Evolutionary conservation across 2,113 vertebrate species (phyloP).

Genomic region (Gopherus flavomarginatus): DNA sequence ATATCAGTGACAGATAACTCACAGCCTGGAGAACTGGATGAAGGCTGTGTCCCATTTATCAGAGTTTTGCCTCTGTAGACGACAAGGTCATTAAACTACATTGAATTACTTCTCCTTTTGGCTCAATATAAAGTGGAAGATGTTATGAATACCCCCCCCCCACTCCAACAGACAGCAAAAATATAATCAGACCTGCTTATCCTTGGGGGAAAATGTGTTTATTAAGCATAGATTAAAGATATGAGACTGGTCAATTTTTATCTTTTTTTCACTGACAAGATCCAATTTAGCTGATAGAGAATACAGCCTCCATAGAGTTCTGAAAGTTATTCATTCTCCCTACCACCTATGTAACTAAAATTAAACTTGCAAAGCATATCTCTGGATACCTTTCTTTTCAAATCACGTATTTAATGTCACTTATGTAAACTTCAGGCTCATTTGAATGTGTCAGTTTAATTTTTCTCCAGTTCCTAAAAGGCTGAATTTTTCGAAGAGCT

Average conservation of each 20-base stretch:
- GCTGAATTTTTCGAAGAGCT: not conserved
- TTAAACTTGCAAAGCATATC: conserved; percentile 6
- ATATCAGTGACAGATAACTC: not conserved
- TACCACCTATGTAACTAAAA: not conserved
- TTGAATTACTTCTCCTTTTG: not conserved
- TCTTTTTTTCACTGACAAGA: conserved; percentile 22
- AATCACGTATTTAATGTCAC: not conserved
- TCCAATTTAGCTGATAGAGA: conserved; percentile 65
- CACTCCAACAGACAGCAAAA: not conserved
- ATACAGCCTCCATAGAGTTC: conserved; percentile 43
- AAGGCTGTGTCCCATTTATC: not conserved
- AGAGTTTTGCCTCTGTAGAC: not conserved
- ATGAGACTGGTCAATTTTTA: conserved; percentile 37
- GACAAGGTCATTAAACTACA: conserved; percentile 21
- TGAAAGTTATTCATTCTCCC: conserved; percentile 15
- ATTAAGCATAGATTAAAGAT: conserved; percentile 65
- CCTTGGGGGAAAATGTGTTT: conserved; percentile 36
- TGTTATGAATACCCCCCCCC: not conserved
- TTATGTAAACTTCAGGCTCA: not conserved
- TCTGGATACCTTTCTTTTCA: not conserved
- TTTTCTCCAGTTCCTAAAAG: not conserved
- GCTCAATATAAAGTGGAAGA: not conserved
- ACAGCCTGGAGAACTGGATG: not conserved
- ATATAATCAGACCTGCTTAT: not conserved
- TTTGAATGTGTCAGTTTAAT: not conserved